Conservation (phyloP, 2,797 vertebrate genomes). For the Mionectes olivaceus region DNA sequence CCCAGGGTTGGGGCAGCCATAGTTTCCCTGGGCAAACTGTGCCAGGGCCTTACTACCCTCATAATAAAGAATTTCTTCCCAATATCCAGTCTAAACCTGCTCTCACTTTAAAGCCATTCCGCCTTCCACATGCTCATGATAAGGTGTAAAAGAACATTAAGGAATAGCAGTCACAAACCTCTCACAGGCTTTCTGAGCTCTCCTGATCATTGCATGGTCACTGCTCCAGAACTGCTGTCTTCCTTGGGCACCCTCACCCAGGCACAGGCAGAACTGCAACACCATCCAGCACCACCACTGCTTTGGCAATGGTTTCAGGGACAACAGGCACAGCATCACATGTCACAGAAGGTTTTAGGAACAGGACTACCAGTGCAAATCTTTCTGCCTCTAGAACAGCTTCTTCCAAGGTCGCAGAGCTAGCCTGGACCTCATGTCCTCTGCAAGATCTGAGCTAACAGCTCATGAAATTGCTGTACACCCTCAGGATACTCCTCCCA, state of each 20-base stretch:
- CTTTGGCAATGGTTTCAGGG: not conserved
- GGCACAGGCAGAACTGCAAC: not conserved
- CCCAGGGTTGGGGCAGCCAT: not conserved
- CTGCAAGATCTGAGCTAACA: not conserved
- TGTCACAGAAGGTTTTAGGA: not conserved
- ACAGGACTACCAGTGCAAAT: not conserved
- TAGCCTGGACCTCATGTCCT: rapidly evolving
- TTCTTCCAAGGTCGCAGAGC: not conserved
- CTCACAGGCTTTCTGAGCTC: not conserved
- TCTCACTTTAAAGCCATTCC: not conserved
- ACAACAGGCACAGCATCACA: not conserved
- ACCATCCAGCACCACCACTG: not conserved
- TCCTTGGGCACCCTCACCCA: not conserved
- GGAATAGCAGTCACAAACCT: not conserved
- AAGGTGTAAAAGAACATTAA: not conserved
- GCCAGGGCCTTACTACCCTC: not conserved
- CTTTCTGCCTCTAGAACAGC: not conserved
- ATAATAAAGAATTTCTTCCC: not conserved
- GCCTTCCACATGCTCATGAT: no score
- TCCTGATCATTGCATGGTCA: not conserved
- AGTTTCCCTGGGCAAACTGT: not conserved
- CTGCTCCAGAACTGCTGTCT: not conserved
- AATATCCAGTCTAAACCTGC: not conserved
- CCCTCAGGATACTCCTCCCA: not conserved
- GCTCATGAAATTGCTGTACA: rapidly evolving